phyloP scores from a whole-genome alignment of 2,797 vertebrate species.

The Mastacembelus armatus region DNA sequence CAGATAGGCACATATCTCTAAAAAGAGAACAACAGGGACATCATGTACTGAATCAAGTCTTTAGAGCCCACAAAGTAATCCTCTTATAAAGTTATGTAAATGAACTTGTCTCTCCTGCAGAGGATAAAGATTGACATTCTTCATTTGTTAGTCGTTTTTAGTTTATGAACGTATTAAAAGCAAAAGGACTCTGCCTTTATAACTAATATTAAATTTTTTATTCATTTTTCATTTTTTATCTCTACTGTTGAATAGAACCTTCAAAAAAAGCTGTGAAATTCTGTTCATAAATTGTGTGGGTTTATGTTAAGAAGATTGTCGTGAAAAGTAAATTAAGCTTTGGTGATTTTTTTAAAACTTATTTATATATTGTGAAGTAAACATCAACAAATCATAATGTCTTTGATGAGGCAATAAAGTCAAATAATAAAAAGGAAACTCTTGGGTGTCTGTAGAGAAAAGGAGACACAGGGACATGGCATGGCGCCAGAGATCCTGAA shows the following conservation, averaged over 20 bases:
- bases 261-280: constrained; percentile 15
- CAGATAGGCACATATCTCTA: constrained; percentile 61
- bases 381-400: neutral
- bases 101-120: constrained; percentile 68
- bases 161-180: constrained; percentile 62
- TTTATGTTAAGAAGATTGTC: constrained; percentile 23
- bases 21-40: constrained; percentile 67
- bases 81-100: constrained; percentile 84
- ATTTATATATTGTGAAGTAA: constrained; percentile 15
- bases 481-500: constrained; percentile 71
- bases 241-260: constrained; percentile 54
- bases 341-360: constrained; percentile 9
- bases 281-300: constrained; percentile 12
- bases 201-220: constrained; percentile 65
- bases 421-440: constrained; percentile 19
- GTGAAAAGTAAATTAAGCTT: neutral
- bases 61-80: constrained; percentile 75
- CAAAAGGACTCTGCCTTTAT: constrained; percentile 68
- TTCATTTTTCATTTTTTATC: constrained; percentile 68
- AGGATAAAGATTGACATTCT: constrained; percentile 69
- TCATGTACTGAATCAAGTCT: constrained; percentile 72
- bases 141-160: constrained; percentile 68
- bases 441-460: constrained; percentile 37
- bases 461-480: constrained; percentile 70
- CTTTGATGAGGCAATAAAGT: neutral